phyloP scores from a whole-genome alignment of 1,140 invertebrate genomes.

The Armadillidium nasatum region DNA sequence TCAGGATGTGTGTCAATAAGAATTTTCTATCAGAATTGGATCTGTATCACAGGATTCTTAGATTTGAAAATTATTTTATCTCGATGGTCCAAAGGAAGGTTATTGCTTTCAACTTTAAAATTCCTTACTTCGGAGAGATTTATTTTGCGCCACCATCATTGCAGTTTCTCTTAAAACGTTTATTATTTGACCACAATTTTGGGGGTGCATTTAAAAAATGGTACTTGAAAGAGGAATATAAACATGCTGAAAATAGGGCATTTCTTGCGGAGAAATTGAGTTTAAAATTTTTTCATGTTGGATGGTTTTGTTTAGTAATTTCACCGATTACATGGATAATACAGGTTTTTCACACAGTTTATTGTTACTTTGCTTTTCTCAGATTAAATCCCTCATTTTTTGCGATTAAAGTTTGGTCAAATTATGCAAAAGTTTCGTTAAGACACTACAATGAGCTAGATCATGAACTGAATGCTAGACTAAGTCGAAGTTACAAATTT shows the following conservation, averaged over 20 bases:
- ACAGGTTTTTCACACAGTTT: conserved; percentile 91
- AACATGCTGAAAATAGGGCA: conserved; percentile 71
- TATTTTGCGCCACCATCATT: conserved; percentile 82
- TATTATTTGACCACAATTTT: conserved; percentile 67
- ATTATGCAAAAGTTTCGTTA: conserved; percentile 80
- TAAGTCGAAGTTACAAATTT: conserved; percentile 58
- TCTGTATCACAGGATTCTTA: conserved; percentile 95
- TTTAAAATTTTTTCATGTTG: conserved; percentile 70
- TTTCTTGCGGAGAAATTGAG: conserved; percentile 72
- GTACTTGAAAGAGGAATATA: conserved; percentile 85
- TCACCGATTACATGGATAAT: conserved; percentile 82
- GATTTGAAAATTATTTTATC: conserved; percentile 95
- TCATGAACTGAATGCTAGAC: conserved; percentile 84
- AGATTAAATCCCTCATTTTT: conserved; percentile 84
- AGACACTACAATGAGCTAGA: conserved; percentile 98
- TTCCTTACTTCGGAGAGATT: conserved; percentile 78
- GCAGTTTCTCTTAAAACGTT: conserved; percentile 81
- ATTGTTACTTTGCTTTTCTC: conserved; percentile 87
- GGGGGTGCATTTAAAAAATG: conserved; percentile 55
- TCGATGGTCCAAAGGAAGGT: conserved; percentile 89
- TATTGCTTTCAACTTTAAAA: conserved; percentile 71
- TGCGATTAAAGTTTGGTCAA: conserved; percentile 81
- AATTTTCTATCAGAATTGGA: conserved; percentile 89
- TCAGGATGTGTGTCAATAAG: conserved; percentile 97
- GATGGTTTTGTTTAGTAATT: conserved; percentile 76